Base-by-base conservation (phyloP, 2,888 invertebrate species). In the Hypercompe scribonia region DNA sequence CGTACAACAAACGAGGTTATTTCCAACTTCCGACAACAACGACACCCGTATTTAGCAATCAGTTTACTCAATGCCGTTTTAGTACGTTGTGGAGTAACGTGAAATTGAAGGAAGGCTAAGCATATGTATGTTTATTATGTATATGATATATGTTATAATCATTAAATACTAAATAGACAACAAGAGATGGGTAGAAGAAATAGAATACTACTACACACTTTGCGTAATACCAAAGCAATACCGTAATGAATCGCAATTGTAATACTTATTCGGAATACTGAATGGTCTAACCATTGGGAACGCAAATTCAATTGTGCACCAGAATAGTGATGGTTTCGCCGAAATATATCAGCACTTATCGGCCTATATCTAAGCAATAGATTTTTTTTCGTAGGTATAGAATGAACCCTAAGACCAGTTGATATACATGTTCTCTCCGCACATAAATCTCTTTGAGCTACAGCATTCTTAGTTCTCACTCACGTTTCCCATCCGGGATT, bases 21-120 rank as follows among this genome's bases (percentile, higher is more conserved):
- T 76, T 70, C 31, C 73, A 71, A 79, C 84, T 88, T 89, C 87
- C 86, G 86, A 86, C 83, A 84, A 81, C 82, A 78, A 76, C 73
- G 69, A 77, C 71, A 69, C 81, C 82, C 80, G 79, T 81, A 80
- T 83, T 80, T 79, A 86, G 80, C 74, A 81, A 85, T 79, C 79
- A 66, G 71, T 68, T 74, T 72, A 78, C 79, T 80, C 80, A 86
- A 82, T 79, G 81, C 70, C 81, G 74, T 75, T 65, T 76, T 71
- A 73, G 78, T 84, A 81, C 76, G 75, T 54, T 36, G 42, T 50
- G 54, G 28, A 34, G 76, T 70, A 75, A 75, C 66, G 50, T 74
- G 78, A 66, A 73, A 77, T 70, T 72, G 74, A 68, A 73, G 54
- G 33, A 65, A 61, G 50, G 58, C 71, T 73, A 69, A 13, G 36